Percentiles rank a stretch among this genome's conserved stretches.
These are phyloP conservation scores for Hemibates koningsi DNA, from an alignment of 2,113 vertebrate species.

Conservation along the genomic window DNA sequence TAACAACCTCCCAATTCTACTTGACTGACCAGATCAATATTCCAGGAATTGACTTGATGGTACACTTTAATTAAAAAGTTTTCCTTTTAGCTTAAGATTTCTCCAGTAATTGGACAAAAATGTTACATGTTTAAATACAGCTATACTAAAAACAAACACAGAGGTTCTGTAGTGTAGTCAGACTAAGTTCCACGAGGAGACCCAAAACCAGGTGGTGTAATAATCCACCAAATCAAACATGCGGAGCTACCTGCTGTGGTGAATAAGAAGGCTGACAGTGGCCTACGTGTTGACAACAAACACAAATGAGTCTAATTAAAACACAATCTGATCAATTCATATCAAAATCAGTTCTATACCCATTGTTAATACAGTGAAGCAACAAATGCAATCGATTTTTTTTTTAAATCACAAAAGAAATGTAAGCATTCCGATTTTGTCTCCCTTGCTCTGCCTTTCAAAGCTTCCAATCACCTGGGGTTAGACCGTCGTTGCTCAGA, in stretches of 20 bases:
- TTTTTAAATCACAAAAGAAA: not conserved
- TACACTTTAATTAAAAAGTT: not conserved
- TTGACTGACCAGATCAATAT: not conserved
- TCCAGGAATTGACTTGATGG: not conserved
- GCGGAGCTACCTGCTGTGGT: not conserved
- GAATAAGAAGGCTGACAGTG: not conserved
- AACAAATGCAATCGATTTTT: not conserved
- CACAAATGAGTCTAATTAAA: not conserved
- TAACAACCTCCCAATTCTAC: not conserved
- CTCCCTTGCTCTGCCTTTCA: not conserved
- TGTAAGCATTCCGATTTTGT: not conserved
- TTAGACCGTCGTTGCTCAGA: not conserved
- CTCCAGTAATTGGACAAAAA: not conserved
- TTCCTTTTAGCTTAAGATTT: not conserved
- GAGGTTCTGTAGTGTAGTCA: not conserved
- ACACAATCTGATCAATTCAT: not conserved
- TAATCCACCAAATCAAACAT: not conserved
- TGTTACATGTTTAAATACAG: not conserved
- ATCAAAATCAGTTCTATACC: not conserved
- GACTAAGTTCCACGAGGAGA: not conserved
- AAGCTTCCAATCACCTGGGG: not conserved
- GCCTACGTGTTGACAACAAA: not conserved
- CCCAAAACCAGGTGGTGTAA: not conserved
- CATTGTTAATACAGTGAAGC: not conserved
- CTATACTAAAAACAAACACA: not conserved